Evolutionary conservation across 2,113 vertebrate species (phyloP), one percentile per base, ranked within the genome.

Genomic region (Xyrauchen texanus): DNA sequence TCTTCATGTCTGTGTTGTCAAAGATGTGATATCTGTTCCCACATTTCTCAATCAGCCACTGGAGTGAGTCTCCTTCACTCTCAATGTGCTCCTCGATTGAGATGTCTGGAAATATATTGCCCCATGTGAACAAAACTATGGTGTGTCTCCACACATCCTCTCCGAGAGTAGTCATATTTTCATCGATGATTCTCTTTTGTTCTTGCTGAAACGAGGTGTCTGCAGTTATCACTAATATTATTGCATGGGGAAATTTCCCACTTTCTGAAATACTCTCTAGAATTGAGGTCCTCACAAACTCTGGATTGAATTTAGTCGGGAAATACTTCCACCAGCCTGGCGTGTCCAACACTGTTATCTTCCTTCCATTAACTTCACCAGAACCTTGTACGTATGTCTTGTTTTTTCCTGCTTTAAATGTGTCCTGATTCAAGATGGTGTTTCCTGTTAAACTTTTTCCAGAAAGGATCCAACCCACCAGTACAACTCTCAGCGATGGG

Each of bases 241-340:
- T 21, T 60, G 60, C 68, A 3, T 79, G 34, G 46, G 77, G 77
- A 9, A 46, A 55, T 7, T 79, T 70, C 34, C 42, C 42, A 11
- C 68, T 51, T 2, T 45, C 45, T 10, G 11, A 8, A n/a, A 79
- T 8, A 3, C 34, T 62, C n/a, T 12, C 5, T 0, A 51, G 2
- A 0, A 71, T 42, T 2, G 46, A 13, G 5, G 46, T 6, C 53
- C 6, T 57, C 5, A 79, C 16, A 11, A 68, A 71, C 7, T 70
- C 47, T 52, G 67, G 77, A 8, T 62, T 79, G 42, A 65, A 15
- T 2, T 79, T 13, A 2, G 67, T 15, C 3, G 9, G 0, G 0
- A 79, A 65, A 42, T 55, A 79, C 51, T 79, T 79, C 77, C 68
- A 79, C 60, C 68, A 79, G 5, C 77, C 68, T 13, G 77, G 77